Percentiles rank a stretch among this genome's conserved stretches.
These are phyloP conservation scores for Nansenia antarctica DNA, from an alignment of 2,113 vertebrate genomes.

Conservation along the genomic window DNA sequence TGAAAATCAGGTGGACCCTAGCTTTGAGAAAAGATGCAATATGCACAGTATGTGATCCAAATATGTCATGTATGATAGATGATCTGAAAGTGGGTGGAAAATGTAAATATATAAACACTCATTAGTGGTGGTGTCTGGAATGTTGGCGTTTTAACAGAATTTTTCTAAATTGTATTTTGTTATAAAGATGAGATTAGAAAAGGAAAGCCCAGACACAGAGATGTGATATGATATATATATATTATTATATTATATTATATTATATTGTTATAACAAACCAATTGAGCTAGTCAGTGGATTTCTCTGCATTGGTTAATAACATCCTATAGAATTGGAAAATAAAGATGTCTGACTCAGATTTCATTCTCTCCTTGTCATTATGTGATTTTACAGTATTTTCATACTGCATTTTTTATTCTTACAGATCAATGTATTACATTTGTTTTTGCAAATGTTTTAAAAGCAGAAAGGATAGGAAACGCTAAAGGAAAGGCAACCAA, in stretches of 20 bases:
- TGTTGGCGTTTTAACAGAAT: constrained; percentile 16
- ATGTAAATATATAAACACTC: constrained; percentile 31
- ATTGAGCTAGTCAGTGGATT: constrained; percentile 7
- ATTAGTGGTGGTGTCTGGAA: constrained; percentile 22
- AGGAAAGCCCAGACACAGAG: constrained; percentile 2
- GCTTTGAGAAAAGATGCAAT: constrained; percentile 40
- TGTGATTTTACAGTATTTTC: neutral
- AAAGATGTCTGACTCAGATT: constrained; percentile 26
- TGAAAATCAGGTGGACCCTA: constrained; percentile 1
- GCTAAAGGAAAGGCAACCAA: too few species aligned
- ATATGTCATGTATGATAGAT: neutral
- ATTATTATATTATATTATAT: too few species aligned
- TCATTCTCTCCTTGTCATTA: too few species aligned
- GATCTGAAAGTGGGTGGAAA: constrained; percentile 25
- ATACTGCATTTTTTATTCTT: neutral
- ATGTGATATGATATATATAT: neutral
- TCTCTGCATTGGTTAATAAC: constrained; percentile 29
- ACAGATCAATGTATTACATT: neutral
- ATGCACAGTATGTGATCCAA: constrained; percentile 25
- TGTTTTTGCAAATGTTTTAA: neutral
- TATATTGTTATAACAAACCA: constrained; percentile 53
- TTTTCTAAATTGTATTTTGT: constrained; percentile 20
- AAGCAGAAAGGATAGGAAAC: too few species aligned
- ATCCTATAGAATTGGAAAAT: constrained; percentile 43
- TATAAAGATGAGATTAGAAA: constrained; percentile 11